A percentile compares a stretch with the other conserved stretches of the same genome.
Evolutionary conservation across 2,888 invertebrate genomes (phyloP).

Genomic region (Pammene fasciana): DNA sequence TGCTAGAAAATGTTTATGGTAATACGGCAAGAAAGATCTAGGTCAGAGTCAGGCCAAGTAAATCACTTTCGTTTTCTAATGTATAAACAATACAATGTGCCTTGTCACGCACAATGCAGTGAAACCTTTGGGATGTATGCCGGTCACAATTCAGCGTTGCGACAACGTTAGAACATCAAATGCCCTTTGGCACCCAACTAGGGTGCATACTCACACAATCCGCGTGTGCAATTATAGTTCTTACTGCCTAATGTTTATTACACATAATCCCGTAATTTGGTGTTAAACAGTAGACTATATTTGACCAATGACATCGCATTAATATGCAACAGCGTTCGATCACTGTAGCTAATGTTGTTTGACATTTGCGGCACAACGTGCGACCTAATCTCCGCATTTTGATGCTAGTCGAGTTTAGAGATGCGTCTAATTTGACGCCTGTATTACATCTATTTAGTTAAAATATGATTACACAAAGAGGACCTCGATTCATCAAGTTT

Average conservation of each 20-base stretch:
- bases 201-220: constrained; percentile 31
- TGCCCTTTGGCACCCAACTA: constrained; percentile 50
- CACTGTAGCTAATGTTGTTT: constrained; percentile 40
- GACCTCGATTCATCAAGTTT: not conserved
- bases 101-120: constrained; percentile 29
- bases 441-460: not conserved
- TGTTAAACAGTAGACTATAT: constrained; percentile 29
- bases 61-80: constrained; percentile 25
- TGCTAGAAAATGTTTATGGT: constrained; percentile 17
- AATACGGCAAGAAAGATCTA: constrained; percentile 9
- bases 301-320: constrained; percentile 41
- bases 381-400: constrained; percentile 39
- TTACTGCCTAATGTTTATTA: constrained; percentile 23
- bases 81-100: constrained; percentile 29
- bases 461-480: too few species aligned
- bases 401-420: constrained; percentile 13
- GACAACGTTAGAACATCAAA: constrained; percentile 48
- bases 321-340: constrained; percentile 35
- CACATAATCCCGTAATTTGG: constrained; percentile 14
- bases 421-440: not conserved
- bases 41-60: constrained; percentile 6
- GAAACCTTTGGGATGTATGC: constrained; percentile 55
- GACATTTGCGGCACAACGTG: constrained; percentile 32
- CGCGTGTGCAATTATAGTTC: constrained; percentile 21
- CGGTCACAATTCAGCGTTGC: constrained; percentile 55